Conservation (phyloP, 2,113 vertebrate genomes). For the Salvelinus alpinus region DNA sequence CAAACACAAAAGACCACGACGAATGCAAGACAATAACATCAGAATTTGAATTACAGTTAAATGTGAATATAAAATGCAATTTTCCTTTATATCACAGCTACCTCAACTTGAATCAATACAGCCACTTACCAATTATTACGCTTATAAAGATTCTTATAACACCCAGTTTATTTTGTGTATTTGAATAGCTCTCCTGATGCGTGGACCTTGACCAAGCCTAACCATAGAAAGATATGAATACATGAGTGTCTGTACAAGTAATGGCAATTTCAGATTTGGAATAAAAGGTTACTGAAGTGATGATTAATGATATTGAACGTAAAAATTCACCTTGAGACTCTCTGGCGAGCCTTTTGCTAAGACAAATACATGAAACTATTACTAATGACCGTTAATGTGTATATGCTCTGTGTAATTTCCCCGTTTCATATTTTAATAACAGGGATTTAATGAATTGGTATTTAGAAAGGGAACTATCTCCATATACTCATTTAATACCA, state of each 20-base stretch:
- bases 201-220: constrained; percentile 56
- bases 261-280: constrained; percentile 50
- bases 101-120: neutral
- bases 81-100: neutral
- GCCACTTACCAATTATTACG: constrained; percentile 33
- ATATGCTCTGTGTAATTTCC: constrained; percentile 96
- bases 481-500: constrained; percentile 97
- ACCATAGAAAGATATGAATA: constrained; percentile 28
- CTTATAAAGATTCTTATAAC: constrained; percentile 37
- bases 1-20: neutral
- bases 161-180: constrained; percentile 53
- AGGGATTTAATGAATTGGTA: constrained; percentile 98
- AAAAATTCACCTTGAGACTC: constrained; percentile 80
- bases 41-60: neutral
- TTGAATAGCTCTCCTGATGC: constrained; percentile 62
- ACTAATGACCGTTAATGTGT: constrained; percentile 83
- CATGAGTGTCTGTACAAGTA: constrained; percentile 43
- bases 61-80: constrained; percentile 6
- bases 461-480: constrained; percentile 88
- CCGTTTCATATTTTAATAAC: constrained; percentile 95
- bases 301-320: constrained; percentile 78
- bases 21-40: constrained; percentile 1
- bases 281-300: constrained; percentile 56
- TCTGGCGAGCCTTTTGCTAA: constrained; percentile 79
- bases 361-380: constrained; percentile 68